These are phyloP conservation scores for Argyrosomus regius DNA, from an alignment of 2,797 vertebrate genomes.

Conservation along the genomic window DNA sequence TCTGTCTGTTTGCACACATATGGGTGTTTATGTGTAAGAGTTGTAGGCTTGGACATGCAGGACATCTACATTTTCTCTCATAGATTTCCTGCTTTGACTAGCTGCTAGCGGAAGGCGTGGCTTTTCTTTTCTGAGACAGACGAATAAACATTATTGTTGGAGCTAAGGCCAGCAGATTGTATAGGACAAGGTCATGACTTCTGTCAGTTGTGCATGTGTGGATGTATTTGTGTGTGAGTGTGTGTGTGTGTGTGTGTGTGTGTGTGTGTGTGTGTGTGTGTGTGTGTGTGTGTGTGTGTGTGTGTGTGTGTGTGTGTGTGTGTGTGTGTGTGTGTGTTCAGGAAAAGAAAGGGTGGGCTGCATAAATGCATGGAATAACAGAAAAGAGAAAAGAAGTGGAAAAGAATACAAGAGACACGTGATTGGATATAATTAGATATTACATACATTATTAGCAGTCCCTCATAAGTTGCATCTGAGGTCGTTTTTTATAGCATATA, in stretches of 20 bases:
- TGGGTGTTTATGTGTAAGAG: conserved; percentile 57
- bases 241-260: conserved; percentile 28
- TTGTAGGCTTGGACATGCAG: conserved; percentile 51
- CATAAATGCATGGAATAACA: conserved; percentile 39
- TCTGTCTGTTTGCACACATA: conserved; percentile 52
- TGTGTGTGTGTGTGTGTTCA: conserved; percentile 33
- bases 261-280: conserved; percentile 28
- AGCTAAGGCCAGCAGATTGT: conserved; percentile 65
- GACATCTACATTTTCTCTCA: conserved; percentile 69
- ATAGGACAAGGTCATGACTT: conserved; percentile 66
- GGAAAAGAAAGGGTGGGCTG: conserved; percentile 44
- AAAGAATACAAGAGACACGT: conserved; percentile 14
- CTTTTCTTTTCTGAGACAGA: conserved; percentile 82
- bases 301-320: conserved; percentile 31
- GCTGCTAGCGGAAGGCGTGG: conserved; percentile 68
- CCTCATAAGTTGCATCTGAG: background rate
- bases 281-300: conserved; percentile 24
- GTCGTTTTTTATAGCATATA: conserved; percentile 27
- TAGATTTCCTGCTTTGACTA: conserved; percentile 83
- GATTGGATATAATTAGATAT: background rate
- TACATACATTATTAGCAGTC: conserved; percentile 13
- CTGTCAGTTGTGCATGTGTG: conserved; percentile 47
- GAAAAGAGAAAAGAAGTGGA: conserved; percentile 32
- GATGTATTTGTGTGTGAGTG: conserved; percentile 18
- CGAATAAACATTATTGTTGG: conserved; percentile 85